Conservation (phyloP, 2,797 vertebrate genomes). For the Mallotus villosus region DNA sequence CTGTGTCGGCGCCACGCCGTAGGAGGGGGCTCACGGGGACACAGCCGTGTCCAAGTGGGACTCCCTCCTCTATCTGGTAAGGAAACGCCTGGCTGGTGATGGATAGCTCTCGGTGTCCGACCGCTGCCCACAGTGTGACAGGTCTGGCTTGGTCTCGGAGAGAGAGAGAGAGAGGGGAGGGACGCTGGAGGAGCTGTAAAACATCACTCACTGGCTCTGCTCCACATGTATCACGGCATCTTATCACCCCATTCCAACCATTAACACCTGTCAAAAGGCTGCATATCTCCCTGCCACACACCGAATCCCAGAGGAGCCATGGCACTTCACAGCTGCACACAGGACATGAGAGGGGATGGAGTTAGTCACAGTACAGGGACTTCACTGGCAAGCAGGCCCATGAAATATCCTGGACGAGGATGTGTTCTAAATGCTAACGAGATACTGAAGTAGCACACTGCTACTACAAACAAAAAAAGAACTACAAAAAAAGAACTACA, state of each 20-base stretch:
- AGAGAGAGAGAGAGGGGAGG: no score
- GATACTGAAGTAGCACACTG: no score
- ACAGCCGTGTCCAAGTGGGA: not conserved
- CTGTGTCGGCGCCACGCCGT: not conserved
- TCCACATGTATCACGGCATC: slow-evolving; percentile 17
- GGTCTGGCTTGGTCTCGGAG: not conserved
- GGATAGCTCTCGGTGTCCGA: slow-evolving; percentile 9
- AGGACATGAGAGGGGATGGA: not conserved
- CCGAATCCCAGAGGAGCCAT: not conserved
- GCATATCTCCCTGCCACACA: slow-evolving; percentile 46
- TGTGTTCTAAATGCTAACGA: no score
- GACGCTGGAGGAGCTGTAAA: slow-evolving; percentile 33
- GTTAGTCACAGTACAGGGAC: not conserved
- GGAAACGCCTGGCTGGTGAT: slow-evolving; percentile 8
- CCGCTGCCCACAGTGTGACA: not conserved
- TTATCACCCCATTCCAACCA: slow-evolving; percentile 42
- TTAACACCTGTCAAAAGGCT: slow-evolving; percentile 38
- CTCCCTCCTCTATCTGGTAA: not conserved
- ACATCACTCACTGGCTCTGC: slow-evolving; percentile 44
- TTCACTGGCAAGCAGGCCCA: not conserved
- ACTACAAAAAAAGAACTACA: no score
- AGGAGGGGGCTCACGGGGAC: not conserved
- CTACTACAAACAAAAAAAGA: no score
- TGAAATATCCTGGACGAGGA: not conserved
- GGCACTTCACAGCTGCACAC: slow-evolving; percentile 15